Base-by-base conservation (phyloP, 2,797 vertebrate species). In the Xenentodon cancila region DNA sequence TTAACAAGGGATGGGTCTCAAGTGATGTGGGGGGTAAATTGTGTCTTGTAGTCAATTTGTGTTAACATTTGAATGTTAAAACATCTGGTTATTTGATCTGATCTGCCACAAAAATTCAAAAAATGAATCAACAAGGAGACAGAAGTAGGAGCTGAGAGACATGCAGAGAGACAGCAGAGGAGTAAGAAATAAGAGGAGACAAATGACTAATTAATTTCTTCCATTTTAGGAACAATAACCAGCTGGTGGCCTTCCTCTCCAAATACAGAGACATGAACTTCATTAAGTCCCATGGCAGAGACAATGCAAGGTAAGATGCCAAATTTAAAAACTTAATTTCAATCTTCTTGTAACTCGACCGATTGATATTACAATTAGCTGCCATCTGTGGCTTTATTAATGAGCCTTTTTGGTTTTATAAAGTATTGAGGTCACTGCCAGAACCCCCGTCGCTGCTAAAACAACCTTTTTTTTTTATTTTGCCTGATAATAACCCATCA, bases 201-300 rank as follows among this genome's bases (percentile, higher is more conserved):
- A 30, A 8, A 30, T 6, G 30, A 30, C 30, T 30, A 30, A 30
- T 30, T 30, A 30, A 3, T 64, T 53, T 61, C 54, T 68, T 71
- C 44, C 25, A 13, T 78, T 70, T 68, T 90, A 99, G 98, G 91
- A 97, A 95, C 54, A 99, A 99, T 40, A 95, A 96, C 84, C 98
- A 99, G 89, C 91, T 99, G 51, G 97, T 99, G 86, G 94, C 96
- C 2, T 99, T 99, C 91, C 92, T 99, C 70, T 96, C 98, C 75
- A 94, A 96, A 77, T 98, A 99, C 68, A 93, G 96, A 74, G 87
- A 96, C 47, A 97, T 98, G 97, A 99, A 99, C 88, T 99, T 99
- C 92, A 89, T 99, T 89, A 99, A 99, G 85, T 99, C 98, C 3
- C 98, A 99, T 0, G 98, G 97, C 73, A 95, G 98, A 73, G 98